A percentile compares a stretch with the other conserved stretches of the same genome.
phyloP scores from a whole-genome alignment of 64 coral and sea anemone species.

The Porites lutea region DNA sequence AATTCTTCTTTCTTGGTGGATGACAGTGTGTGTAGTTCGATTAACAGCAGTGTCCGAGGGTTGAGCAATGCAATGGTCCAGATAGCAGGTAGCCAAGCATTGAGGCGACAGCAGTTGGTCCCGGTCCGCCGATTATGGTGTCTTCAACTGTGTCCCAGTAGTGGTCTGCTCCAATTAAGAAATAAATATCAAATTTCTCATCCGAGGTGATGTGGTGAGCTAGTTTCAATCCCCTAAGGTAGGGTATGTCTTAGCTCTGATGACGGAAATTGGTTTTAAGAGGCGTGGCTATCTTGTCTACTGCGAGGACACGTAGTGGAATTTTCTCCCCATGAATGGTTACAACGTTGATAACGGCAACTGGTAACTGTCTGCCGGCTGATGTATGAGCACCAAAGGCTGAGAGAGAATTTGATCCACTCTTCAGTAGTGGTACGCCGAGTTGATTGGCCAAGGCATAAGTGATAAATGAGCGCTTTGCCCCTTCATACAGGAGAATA shows the following conservation, averaged over 20 bases:
- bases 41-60: not conserved
- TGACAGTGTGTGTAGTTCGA: constrained; percentile 6
- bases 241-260: not conserved
- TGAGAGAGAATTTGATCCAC: constrained; percentile 3
- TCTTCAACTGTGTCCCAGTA: constrained; percentile 63
- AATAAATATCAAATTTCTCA: constrained; percentile 1
- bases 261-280: not conserved
- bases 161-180: constrained; percentile 46
- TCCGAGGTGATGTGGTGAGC: constrained; percentile 28
- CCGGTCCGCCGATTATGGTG: constrained; percentile 10
- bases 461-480: constrained; percentile 49
- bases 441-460: not conserved
- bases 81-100: constrained; percentile 53
- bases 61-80: constrained; percentile 1
- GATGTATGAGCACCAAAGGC: not conserved
- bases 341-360: not conserved
- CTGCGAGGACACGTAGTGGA: constrained; percentile 12
- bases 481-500: constrained; percentile 31
- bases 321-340: not conserved
- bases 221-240: constrained; percentile 46
- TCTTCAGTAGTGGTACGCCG: not conserved
- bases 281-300: constrained; percentile 31
- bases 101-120: constrained; percentile 53
- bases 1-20: constrained; percentile 17
- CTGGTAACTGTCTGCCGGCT: not conserved